Evolutionary conservation across 2,113 vertebrate genomes (phyloP), one percentile per base, ranked within the genome.

Genomic region (Phalacrocorax carbo): DNA sequence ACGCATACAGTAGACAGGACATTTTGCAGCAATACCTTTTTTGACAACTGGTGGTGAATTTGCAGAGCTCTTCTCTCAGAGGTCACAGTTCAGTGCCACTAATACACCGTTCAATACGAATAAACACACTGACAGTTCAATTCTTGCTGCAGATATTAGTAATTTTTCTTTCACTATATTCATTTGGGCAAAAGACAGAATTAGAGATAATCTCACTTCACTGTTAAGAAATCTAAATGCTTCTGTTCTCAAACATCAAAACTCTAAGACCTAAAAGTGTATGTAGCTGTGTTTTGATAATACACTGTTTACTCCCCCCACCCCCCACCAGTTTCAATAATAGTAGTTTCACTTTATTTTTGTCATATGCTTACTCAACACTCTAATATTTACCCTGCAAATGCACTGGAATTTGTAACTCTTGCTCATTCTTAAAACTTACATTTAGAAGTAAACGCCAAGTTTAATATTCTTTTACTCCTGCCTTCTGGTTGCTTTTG

Each of bases 331-430:
- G n/a, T 68, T 89, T 78, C 88, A 96, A 92, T 61, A 94, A 94
- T 55, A 90, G 78, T 60, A 86, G 64, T 94, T 96, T 96, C 72
- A 93, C 80, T 97, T 95, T 75, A 75, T 87, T 97, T 95, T 95
- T 92, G 86, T 88, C 77, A 86, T 86, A 91, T 60, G 61, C 76
- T 88, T 92, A 94, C 64, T 91, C 76, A 92, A 81, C 38, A 66
- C 48, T 57, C 40, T n/a, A 92, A 58, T 82, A 95, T 92, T 94
- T 85, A 88, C 52, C 52, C 38, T 80, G 93, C 85, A 94, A 73
- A 86, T 68, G 76, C 22, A 72, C 23, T 44, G 62, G 66, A 83
- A 81, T 75, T 95, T 84, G 10, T 48, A 86, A 73, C 72, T 82
- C 46, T 46, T 69, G 76, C 17, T 94, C 62, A 92, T 92, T 92